A percentile compares a stretch with the other conserved stretches of the same genome.
Evolutionary conservation across 35 echinoderm and acorn worm species (phyloP).

Genomic region (Amphiura filiformis): DNA sequence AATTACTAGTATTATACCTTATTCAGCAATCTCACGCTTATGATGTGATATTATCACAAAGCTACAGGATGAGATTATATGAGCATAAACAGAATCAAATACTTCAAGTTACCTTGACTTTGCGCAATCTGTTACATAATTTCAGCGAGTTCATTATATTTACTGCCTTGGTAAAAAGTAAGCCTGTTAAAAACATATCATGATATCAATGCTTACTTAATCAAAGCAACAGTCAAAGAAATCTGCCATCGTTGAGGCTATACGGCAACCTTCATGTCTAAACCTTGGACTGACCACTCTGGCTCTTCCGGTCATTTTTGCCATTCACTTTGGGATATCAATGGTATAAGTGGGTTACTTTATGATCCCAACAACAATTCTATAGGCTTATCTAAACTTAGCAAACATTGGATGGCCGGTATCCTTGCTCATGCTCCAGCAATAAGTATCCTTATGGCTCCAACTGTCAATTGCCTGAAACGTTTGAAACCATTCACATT

Average conservation of each 20-base stretch:
- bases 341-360: constrained; percentile 21
- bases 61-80: too few species aligned
- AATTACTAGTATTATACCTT: too few species aligned
- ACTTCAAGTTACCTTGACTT: too few species aligned
- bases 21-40: too few species aligned
- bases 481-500: constrained; percentile 9
- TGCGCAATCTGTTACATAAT: too few species aligned
- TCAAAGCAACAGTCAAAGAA: constrained; percentile 67
- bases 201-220: constrained; percentile 54
- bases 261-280: constrained; percentile 67
- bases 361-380: constrained; percentile 25
- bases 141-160: too few species aligned
- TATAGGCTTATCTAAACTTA: constrained; percentile 37
- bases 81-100: too few species aligned
- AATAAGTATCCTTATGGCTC: constrained; percentile 43
- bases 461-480: constrained; percentile 62
- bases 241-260: constrained; percentile 48
- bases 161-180: too few species aligned
- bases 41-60: too few species aligned
- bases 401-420: constrained; percentile 70
- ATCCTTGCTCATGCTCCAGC: constrained; percentile 61
- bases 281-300: constrained; percentile 37
- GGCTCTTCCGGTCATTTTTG: constrained; percentile 61
- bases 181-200: constrained; percentile 49
- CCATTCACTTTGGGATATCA: constrained; percentile 62